Percentiles rank a stretch among this genome's conserved stretches.
phyloP scores from a whole-genome alignment of 2,797 vertebrate species.

The Enoplosus armatus region DNA sequence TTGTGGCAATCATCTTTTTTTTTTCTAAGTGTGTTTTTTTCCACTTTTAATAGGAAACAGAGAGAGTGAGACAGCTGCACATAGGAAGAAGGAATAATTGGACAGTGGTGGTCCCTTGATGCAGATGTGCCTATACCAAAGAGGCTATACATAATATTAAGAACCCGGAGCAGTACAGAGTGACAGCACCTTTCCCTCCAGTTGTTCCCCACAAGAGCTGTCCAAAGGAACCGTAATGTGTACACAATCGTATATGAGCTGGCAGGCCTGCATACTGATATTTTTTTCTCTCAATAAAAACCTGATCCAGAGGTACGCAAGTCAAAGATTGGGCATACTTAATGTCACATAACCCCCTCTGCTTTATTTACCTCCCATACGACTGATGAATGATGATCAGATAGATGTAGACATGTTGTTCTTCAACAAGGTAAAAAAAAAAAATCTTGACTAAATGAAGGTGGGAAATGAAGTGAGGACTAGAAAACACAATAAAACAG shows the following conservation, averaged over 20 bases:
- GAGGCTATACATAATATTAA: conserved; percentile 84
- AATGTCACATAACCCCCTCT: conserved; percentile 6
- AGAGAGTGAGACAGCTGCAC: conserved; percentile 71
- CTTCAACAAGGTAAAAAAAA: conserved; percentile 7
- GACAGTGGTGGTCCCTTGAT: conserved; percentile 72
- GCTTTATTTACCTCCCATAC: conserved; percentile 14
- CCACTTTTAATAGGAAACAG: conserved; percentile 60
- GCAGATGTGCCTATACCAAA: conserved; percentile 92
- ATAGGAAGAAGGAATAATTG: conserved; percentile 71
- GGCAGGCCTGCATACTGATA: conserved; percentile 33
- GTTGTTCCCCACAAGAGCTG: conserved; percentile 46
- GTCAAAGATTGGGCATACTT: conserved; percentile 27
- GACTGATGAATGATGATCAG: conserved; percentile 34
- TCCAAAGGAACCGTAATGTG: conserved; percentile 45
- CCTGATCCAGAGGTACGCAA: conserved; percentile 13
- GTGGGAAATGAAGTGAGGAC: conserved; percentile 3
- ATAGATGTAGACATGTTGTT: conserved; percentile 2
- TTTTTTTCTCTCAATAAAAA: conserved; percentile 18
- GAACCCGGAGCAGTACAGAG: conserved; percentile 63
- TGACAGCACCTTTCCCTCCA: conserved; percentile 64
- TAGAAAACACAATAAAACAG: conserved; percentile 53
- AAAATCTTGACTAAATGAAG: conserved; percentile 15
- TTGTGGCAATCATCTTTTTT: conserved; percentile 72
- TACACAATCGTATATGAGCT: conserved; percentile 36
- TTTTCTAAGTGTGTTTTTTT: conserved; percentile 12